Conservation (phyloP, 1,140 invertebrate genomes). For the Magallana gigas region DNA sequence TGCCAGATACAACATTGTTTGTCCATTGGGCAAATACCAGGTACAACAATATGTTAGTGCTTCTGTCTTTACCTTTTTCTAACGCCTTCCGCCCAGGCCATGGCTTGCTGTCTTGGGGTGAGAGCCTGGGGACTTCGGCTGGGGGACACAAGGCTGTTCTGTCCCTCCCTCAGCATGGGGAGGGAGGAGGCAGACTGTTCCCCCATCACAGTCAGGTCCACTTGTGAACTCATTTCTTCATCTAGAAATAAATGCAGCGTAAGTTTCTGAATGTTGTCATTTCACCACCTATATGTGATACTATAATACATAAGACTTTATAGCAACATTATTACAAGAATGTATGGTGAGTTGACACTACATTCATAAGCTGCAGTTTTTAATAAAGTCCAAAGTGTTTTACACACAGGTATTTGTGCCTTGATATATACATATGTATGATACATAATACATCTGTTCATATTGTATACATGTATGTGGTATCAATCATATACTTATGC, state of each 20-base stretch:
- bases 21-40: no score
- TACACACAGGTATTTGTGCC: neutral
- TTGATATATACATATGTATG: neutral
- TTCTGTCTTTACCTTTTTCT: constrained; percentile 61
- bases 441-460: no score
- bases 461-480: no score
- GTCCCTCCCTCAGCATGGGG: constrained; percentile 63
- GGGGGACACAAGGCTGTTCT: constrained; percentile 68
- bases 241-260: neutral
- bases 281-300: no score
- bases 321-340: neutral
- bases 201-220: neutral
- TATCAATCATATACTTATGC: no score
- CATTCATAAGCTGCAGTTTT: no score
- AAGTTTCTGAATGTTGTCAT: no score
- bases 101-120: constrained; percentile 65
- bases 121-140: constrained; percentile 45
- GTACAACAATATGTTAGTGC: no score
- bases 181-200: constrained; percentile 31
- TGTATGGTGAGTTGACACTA: neutral
- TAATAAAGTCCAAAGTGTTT: neutral
- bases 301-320: no score
- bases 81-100: constrained; percentile 68
- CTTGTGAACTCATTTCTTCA: constrained; percentile 18
- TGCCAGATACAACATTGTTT: no score